A percentile compares a stretch with the other conserved stretches of the same genome.
Conservation (phyloP, 2,888 invertebrate genomes). For the Mesorhabditis sp. region DNA sequence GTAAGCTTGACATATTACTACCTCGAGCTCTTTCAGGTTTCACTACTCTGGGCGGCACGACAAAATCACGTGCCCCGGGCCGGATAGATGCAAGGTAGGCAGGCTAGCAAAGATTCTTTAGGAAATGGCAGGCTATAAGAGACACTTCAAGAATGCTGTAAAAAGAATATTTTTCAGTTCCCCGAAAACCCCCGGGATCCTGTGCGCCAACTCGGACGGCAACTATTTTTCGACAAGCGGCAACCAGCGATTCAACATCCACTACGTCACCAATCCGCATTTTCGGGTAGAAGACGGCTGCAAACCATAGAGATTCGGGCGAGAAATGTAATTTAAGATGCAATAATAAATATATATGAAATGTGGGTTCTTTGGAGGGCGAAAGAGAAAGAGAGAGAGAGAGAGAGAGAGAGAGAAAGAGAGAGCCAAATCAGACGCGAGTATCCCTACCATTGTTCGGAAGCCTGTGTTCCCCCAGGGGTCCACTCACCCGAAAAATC, state of each 20-base stretch:
- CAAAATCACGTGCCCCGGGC: constrained; percentile 24
- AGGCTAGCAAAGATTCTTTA: too few species aligned
- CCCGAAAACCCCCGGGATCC: not conserved
- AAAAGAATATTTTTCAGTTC: not conserved
- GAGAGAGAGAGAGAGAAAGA: too few species aligned
- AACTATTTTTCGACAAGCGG: constrained; percentile 24
- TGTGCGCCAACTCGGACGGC: constrained; percentile 24
- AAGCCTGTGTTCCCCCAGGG: too few species aligned
- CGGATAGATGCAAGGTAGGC: constrained; percentile 17
- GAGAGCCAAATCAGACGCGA: too few species aligned
- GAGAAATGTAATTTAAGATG: not conserved
- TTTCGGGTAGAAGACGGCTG: constrained; percentile 17
- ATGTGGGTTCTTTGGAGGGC: too few species aligned
- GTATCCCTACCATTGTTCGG: too few species aligned
- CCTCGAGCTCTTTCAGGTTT: constrained; percentile 15
- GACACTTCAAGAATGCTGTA: not conserved
- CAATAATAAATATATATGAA: too few species aligned
- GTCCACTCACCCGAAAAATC: too few species aligned
- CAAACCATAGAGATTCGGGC: constrained; percentile 3
- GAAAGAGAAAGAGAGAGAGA: too few species aligned
- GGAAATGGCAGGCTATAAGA: not conserved
- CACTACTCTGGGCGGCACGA: constrained; percentile 22
- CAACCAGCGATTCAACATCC: constrained; percentile 20
- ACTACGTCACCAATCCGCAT: constrained; percentile 20
- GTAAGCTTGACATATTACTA: not conserved